Evolutionary conservation across 2,113 vertebrate species (phyloP), one percentile per base, ranked within the genome.

Genomic region (Hippoglossus stenolepis): DNA sequence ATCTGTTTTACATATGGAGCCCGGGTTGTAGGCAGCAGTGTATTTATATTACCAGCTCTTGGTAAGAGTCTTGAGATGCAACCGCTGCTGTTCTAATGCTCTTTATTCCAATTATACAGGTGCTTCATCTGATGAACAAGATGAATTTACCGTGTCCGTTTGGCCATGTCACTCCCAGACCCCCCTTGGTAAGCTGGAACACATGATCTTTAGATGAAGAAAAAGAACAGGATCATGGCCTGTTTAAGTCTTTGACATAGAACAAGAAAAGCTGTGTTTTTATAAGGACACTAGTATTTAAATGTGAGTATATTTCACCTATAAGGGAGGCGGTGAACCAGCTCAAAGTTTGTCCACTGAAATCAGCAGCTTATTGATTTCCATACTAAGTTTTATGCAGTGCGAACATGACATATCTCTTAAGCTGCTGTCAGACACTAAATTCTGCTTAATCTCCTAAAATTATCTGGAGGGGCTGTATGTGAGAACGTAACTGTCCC

Each of bases 91-190:
- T 65, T 56, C 15, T 83, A 51, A 75, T 24, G 21, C 43, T 51
- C n/a, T 0, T 69, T 12, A 78, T 51, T 73, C 12, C 40, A 43
- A 75, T 82, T 74, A 82, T 91, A 76, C 92, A 99, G 98, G 98
- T 99, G 40, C 96, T 99, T 81, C 98, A 99, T 92, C 94, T 99
- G 80, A 99, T 99, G 97, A 99, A 99, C 94, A 99, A 98, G 94
- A 98, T 99, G 98, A 99, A 99, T 91, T 93, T 99, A 67, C 98
- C 97, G 0, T 95, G 96, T 86, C 98, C 97, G 18, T 99, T 99
- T 89, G 97, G 98, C 77, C 96, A 95, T 23, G 72, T 98, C 82
- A 98, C 96, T 31, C 87, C 95, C 62, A 94, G 94, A 35, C 97
- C 97, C 76, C 98, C 96, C 2, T 82, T 96, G 96, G 98, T 99